Evolutionary conservation across 2,797 vertebrate genomes (phyloP).

Genomic region (Coilia nasus): DNA sequence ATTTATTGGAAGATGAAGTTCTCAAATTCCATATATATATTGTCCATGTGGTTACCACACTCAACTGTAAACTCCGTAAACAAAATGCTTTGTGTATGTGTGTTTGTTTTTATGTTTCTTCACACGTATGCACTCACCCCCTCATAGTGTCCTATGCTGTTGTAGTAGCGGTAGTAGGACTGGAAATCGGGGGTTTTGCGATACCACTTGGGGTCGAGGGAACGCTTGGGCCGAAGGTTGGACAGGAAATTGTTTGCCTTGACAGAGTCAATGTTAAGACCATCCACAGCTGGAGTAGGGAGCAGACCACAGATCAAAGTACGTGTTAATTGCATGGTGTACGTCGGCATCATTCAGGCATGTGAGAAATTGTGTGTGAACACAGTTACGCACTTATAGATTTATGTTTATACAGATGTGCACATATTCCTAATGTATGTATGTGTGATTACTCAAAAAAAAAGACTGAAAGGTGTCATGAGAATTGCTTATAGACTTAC

Average conservation of each 20-base stretch:
- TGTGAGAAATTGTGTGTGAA: not conserved
- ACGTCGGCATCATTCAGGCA: not conserved
- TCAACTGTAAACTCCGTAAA: not conserved
- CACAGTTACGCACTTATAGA: not conserved
- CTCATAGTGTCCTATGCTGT: constrained; percentile 77
- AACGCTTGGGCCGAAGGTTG: constrained; percentile 67
- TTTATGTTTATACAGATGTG: not conserved
- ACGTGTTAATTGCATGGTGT: not conserved
- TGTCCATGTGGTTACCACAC: not conserved
- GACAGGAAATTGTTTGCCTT: constrained; percentile 71
- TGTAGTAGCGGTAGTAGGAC: constrained; percentile 79
- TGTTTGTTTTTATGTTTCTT: not conserved
- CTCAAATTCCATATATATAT: not conserved
- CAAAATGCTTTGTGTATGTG: not conserved
- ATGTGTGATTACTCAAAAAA: not conserved
- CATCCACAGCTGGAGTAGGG: not conserved
- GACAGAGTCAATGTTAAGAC: constrained; percentile 61
- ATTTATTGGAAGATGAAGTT: not conserved
- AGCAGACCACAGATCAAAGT: not conserved
- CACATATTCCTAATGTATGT: not conserved
- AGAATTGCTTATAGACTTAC: not conserved
- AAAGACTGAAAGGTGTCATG: not conserved
- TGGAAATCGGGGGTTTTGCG: constrained; percentile 72
- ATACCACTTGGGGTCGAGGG: constrained; percentile 72
- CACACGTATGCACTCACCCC: constrained; percentile 63